Percentiles rank a stretch among this genome's conserved stretches.
Conservation (phyloP, 2,113 vertebrate genomes). For the Ceratotherium simum region DNA sequence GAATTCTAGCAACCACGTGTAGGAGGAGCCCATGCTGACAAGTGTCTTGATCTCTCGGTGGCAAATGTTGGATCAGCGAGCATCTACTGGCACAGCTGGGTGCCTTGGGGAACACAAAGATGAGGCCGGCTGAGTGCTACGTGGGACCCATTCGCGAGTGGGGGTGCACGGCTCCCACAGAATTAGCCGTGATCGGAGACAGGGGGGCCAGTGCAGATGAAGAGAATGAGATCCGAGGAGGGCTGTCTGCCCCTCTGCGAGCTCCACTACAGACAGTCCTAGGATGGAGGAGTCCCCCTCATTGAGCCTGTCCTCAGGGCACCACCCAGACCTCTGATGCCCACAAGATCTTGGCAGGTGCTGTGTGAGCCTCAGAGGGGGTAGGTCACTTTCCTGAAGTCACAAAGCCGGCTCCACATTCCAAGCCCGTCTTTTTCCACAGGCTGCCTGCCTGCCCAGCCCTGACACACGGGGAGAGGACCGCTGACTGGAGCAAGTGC, state of each 20-base stretch:
- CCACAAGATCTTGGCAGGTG: background rate
- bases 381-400: background rate
- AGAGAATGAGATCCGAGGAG: fast-evolving
- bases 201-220: fast-evolving
- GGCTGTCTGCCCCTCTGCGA: background rate
- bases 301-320: background rate
- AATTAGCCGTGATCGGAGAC: fast-evolving
- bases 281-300: background rate
- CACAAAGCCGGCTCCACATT: background rate
- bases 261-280: background rate
- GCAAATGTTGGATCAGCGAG: background rate
- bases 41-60: fast-evolving
- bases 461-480: background rate
- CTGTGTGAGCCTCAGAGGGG: background rate
- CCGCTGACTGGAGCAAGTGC: background rate
- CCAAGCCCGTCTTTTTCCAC: no score
- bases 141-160: fast-evolving
- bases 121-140: background rate
- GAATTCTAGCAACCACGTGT: fast-evolving
- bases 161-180: no score
- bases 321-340: background rate
- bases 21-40: background rate
- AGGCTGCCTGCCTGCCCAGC: background rate
- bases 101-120: fast-evolving
- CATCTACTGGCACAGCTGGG: fast-evolving